Evolutionary conservation across 2,113 vertebrate genomes (phyloP), one percentile per base, ranked within the genome.

Genomic region (Erythrolamprus reginae): DNA sequence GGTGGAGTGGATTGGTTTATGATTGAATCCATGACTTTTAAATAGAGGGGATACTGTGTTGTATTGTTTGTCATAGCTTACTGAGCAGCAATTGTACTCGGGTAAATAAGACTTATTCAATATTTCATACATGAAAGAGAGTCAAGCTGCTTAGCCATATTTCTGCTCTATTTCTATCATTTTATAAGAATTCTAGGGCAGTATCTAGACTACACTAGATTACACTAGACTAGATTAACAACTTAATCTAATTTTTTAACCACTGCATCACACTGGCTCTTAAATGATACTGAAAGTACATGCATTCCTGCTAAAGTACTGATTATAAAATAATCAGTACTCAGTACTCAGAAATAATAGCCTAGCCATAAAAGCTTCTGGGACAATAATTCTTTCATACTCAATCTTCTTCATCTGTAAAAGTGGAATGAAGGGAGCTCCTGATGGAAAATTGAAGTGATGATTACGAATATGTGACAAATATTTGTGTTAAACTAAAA

Each of bases 401-500:
- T 33, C 70, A 77, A 38, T 38, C 33, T 38, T 77, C 65, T 17
- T 38, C 33, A 77, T 42, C 33, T 33, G 33, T 77, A 77, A 19
- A 77, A 19, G 15, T 77, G 6, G 65, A 77, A 77, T 38, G 33
- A 33, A 77, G 6, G n/a, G n/a, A 65, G 58, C 58, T 65, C 26
- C 28, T 65, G 58, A 4, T 65, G 12, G 58, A 77, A 77, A 77
- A 38, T 38, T 77, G 13, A 77, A 77, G 65, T 77, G 65, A 38
- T 77, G 65, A 7, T 38, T n/a, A 33, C 38, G n/a, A 77, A 77
- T 77, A 15, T 42, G 83, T 42, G 93, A 89, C 91, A 91, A 94
- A 92, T 51, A 5, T 42, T 50, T 87, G 21, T 91, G n/a, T 87
- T 93, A 86, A 86, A 10, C 6, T 50, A 23, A 56, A 47, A 9